These are phyloP conservation scores for Mythimna albipuncta DNA, from an alignment of 2,888 invertebrate species.

Conservation along the genomic window DNA sequence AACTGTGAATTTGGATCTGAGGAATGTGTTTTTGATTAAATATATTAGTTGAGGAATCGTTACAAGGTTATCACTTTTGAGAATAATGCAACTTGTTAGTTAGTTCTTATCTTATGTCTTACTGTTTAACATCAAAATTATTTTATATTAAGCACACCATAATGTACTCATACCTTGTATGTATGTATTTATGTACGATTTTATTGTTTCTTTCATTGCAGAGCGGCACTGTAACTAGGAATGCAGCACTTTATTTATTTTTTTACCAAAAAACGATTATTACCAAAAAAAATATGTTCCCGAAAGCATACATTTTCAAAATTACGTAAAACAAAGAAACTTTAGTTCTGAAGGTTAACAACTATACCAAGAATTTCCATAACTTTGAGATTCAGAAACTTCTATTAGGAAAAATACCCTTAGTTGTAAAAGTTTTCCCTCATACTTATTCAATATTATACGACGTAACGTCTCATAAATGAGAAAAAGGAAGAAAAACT, in stretches of 20 bases:
- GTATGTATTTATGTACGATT: too few relatives aligned
- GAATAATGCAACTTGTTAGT: not conserved
- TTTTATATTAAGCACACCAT: too few relatives aligned
- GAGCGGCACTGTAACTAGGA: too few relatives aligned
- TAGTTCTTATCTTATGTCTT: too few relatives aligned
- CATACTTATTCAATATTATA: slow-evolving; percentile 35
- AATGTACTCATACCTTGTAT: too few relatives aligned
- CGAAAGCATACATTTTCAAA: not conserved
- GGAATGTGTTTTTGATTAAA: slow-evolving; percentile 15
- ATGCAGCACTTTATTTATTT: too few relatives aligned
- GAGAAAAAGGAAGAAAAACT: slow-evolving; percentile 16
- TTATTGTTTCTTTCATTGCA: too few relatives aligned
- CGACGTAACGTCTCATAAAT: not conserved
- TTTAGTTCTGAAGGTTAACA: not conserved
- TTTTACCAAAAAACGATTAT: not conserved
- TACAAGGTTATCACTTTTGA: not conserved
- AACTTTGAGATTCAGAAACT: slow-evolving; percentile 9
- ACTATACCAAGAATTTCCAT: slow-evolving; percentile 2
- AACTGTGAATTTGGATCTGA: not conserved
- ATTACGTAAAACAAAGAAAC: not conserved
- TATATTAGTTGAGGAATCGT: not conserved
- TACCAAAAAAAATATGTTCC: not conserved
- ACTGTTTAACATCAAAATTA: too few relatives aligned
- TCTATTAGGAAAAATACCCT: not conserved
- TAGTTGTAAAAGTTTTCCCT: slow-evolving; percentile 8